Evolutionary conservation across 2,113 vertebrate genomes (phyloP), one percentile per base, ranked within the genome.

Genomic region (Chlamydotis undulata): DNA sequence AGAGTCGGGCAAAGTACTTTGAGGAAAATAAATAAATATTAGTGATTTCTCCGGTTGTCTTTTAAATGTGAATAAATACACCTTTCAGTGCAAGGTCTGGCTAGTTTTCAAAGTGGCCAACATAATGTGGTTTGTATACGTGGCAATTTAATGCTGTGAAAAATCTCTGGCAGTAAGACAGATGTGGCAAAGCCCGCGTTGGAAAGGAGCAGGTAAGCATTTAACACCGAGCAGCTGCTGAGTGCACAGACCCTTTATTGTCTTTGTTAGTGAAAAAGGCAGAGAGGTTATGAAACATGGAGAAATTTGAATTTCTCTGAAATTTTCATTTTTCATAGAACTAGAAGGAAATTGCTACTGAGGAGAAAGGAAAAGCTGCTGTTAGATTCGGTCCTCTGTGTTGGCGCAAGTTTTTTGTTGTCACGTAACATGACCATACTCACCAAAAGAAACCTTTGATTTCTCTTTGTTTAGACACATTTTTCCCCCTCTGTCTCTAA

Each of bases 41-140:
- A 59, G 31, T 53, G 33, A 77, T 81, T 81, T 87, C 52, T 64
- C 79, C 83, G 63, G 25, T 82, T 88, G 68, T 35, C 41, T 52
- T 68, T 90, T 49, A 64, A 76, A 80, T 14, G 59, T 80, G 33
- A 55, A 80, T 49, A 69, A 92, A 64, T 26, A 24, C 29, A 35
- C 28, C 49, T 94, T 89, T 45, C 61, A 53, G 0, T n/a, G 64
- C 3, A 59, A 87, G 26, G n/a, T 57, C 33, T 41, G n/a, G 25
- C 41, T 59, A 0, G 60, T 47, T 87, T 82, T 88, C 23, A 6
- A 52, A 73, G 4, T 12, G 55, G 39, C 31, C 68, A 49, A 14
- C 8, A 2, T 77, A 52, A 29, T 35, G 6, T 12, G 23, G 31
- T 28, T 73, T 68, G 55, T 71, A 17, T n/a, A 22, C 0, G 0